A percentile compares a stretch with the other conserved stretches of the same genome.
Evolutionary conservation across 1,140 invertebrate genomes (phyloP).

Genomic region (Cataglyphis hispanica): DNA sequence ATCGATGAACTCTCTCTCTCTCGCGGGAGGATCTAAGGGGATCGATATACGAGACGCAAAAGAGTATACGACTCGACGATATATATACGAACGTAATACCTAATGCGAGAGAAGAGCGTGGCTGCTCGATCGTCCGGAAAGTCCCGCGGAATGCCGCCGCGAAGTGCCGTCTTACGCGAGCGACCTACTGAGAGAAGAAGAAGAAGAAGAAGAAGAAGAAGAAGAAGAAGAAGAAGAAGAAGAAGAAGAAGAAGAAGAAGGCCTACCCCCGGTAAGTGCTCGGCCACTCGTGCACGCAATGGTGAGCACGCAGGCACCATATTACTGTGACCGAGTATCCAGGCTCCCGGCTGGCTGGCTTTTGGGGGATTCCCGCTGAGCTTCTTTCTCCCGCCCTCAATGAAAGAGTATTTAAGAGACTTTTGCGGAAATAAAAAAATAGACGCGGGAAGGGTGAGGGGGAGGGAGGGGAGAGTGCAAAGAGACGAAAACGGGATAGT

Average conservation of each 20-base stretch:
- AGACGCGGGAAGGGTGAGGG: neutral
- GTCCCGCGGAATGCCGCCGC: constrained; percentile 41
- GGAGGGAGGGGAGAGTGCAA: constrained; percentile 10
- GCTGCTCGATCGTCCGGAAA: constrained; percentile 67
- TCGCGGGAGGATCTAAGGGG: constrained; percentile 16
- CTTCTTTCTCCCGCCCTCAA: constrained; percentile 44
- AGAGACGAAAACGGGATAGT: neutral
- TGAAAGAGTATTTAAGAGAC: constrained; percentile 74
- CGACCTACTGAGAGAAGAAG: constrained; percentile 41
- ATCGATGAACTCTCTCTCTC: constrained; percentile 41
- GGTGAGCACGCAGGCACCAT: constrained; percentile 67
- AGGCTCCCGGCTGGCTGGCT: constrained; percentile 60
- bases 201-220: too few relatives aligned
- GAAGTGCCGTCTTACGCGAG: constrained; percentile 63
- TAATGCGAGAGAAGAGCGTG: constrained; percentile 3
- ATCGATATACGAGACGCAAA: constrained; percentile 12
- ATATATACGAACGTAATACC: constrained; percentile 16
- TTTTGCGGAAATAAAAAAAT: constrained; percentile 64
- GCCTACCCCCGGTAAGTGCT: constrained; percentile 45
- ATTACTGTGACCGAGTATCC: constrained; percentile 74
- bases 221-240: neutral
- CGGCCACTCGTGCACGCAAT: constrained; percentile 66
- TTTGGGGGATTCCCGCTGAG: constrained; percentile 68
- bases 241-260: constrained; percentile 30
- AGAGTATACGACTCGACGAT: constrained; percentile 38